A percentile compares a stretch with the other conserved stretches of the same genome.
Conservation (phyloP, 2,888 invertebrate genomes). For the Ditylenchus weischeri region DNA sequence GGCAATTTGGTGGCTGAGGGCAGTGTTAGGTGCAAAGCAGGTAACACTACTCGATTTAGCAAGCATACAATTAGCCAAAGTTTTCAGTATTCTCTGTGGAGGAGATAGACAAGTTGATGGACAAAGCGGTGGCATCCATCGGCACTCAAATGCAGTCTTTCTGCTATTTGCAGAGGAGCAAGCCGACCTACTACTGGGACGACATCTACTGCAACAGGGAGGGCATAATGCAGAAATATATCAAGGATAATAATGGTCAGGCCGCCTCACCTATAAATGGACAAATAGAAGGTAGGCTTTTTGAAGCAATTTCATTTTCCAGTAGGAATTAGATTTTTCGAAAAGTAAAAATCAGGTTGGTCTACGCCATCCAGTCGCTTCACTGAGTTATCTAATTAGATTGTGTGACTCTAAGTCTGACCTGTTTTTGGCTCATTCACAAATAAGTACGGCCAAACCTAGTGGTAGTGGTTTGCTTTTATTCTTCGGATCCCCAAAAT, state of each 20-base stretch:
- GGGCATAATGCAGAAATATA: conserved; percentile 45
- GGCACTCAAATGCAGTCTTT: conserved; percentile 26
- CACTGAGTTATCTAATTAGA: too few relatives aligned
- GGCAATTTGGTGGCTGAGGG: not conserved
- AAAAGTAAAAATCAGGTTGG: too few relatives aligned
- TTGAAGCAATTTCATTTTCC: too few relatives aligned
- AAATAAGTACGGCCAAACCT: too few relatives aligned
- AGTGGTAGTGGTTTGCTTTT: too few relatives aligned
- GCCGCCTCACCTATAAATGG: conserved; percentile 50
- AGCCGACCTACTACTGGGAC: conserved; percentile 40
- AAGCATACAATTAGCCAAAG: too few relatives aligned
- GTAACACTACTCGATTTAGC: not conserved
- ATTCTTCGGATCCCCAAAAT: too few relatives aligned
- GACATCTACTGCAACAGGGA: conserved; percentile 23
- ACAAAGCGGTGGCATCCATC: conserved; percentile 18
- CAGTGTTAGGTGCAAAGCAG: not conserved
- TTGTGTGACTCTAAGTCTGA: too few relatives aligned
- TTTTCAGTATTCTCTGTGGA: conserved; percentile 26
- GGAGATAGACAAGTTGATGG: conserved; percentile 22
- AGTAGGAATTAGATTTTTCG: too few relatives aligned
- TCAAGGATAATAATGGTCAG: conserved; percentile 53
- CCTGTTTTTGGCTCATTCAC: too few relatives aligned
- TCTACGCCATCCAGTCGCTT: too few relatives aligned
- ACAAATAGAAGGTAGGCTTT: conserved; percentile 39
- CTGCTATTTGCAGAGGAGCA: conserved; percentile 40